These are phyloP conservation scores for Hydropsyche tenuis DNA, from an alignment of 1,140 invertebrate species.

Conservation along the genomic window DNA sequence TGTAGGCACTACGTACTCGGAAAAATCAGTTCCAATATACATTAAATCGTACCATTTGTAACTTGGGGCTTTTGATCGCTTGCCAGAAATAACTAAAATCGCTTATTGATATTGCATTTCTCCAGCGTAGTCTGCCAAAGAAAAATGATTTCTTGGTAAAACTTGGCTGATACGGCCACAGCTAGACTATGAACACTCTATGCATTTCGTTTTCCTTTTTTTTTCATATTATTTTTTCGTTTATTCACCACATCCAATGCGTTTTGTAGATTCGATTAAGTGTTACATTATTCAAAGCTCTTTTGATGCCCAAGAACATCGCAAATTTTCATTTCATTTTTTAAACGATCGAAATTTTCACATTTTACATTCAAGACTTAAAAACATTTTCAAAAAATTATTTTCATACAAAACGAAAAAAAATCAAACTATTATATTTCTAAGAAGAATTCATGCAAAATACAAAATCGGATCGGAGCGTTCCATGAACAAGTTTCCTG, in stretches of 20 bases:
- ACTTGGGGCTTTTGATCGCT: slow-evolving; percentile 45
- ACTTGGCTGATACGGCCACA: slow-evolving; percentile 36
- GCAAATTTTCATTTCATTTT: no score
- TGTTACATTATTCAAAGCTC: no score
- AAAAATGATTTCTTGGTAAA: slow-evolving; percentile 49
- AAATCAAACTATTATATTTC: no score
- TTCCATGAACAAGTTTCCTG: no score
- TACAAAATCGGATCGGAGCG: no score
- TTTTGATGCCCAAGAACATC: no score
- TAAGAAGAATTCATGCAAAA: no score
- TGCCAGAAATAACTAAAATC: slow-evolving; percentile 50
- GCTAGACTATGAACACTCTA: slow-evolving; percentile 21
- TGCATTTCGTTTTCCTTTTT: slow-evolving; percentile 16
- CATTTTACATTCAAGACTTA: no score
- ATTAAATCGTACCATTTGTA: slow-evolving; percentile 47
- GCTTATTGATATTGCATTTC: slow-evolving; percentile 50
- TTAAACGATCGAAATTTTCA: no score
- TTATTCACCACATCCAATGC: not conserved
- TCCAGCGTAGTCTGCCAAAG: slow-evolving; percentile 46
- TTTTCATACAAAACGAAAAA: no score
- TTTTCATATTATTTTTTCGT: not conserved
- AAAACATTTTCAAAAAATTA: no score
- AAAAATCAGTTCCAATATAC: slow-evolving; percentile 46
- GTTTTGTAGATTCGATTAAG: slow-evolving; percentile 15
- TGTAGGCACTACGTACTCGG: slow-evolving; percentile 42